Conservation (phyloP, 2,113 vertebrate genomes). For the Cyanoliseus patagonus region DNA sequence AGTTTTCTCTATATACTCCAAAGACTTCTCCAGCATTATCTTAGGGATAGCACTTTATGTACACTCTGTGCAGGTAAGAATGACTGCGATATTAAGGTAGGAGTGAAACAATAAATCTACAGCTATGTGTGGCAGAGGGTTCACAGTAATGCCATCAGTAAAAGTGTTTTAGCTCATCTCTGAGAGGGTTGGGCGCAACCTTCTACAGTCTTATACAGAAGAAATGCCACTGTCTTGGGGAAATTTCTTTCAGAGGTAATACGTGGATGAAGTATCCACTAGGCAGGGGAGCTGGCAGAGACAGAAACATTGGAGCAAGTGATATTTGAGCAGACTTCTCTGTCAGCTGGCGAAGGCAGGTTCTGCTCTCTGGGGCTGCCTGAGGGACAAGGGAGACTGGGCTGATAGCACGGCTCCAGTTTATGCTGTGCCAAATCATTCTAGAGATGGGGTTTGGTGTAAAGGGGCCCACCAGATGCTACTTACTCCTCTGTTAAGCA, state of each 20-base stretch:
- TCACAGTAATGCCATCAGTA: not conserved
- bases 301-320: not conserved
- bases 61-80: not conserved
- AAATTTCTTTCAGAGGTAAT: not conserved
- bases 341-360: not conserved
- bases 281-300: not conserved
- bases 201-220: not conserved
- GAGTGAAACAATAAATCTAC: not conserved
- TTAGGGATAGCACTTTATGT: not conserved
- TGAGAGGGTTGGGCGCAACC: accelerated
- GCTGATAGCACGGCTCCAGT: not conserved
- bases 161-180: not conserved
- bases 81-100: not conserved
- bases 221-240: not conserved
- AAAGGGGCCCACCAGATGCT: not conserved
- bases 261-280: not conserved
- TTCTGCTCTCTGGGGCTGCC: not conserved
- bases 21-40: not conserved
- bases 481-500: not conserved
- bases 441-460: not conserved
- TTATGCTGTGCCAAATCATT: not conserved
- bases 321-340: not conserved
- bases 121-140: not conserved
- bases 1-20: not conserved
- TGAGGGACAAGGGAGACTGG: accelerated